phyloP scores from a whole-genome alignment of 1,140 invertebrate genomes.

The Riptortus pedestris region DNA sequence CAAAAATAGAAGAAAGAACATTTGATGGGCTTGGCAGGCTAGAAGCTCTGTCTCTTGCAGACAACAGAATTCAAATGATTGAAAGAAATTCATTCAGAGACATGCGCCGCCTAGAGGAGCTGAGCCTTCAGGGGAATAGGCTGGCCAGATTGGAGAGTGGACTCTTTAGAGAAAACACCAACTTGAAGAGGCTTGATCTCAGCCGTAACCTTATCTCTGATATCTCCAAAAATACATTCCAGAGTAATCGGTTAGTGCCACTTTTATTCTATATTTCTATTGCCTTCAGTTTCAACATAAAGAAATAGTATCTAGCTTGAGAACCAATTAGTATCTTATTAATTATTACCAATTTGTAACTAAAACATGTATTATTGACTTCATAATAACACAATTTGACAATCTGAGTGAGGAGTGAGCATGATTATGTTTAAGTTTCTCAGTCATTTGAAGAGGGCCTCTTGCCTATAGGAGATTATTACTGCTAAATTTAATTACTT shows the following conservation, averaged over 20 bases:
- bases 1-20: slow-evolving; percentile 48
- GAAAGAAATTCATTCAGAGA: slow-evolving; percentile 55
- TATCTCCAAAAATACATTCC: slow-evolving; percentile 52
- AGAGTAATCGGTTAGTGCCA: slow-evolving; percentile 48
- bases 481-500: no score
- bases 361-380: no score
- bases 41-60: slow-evolving; percentile 61
- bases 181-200: slow-evolving; percentile 57
- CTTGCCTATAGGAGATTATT: no score
- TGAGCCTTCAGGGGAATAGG: slow-evolving; percentile 65
- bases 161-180: slow-evolving; percentile 51
- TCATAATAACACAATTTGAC: no score
- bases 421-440: no score
- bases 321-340: not conserved
- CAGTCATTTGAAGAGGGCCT: no score
- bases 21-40: slow-evolving; percentile 59
- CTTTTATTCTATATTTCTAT: slow-evolving; percentile 8
- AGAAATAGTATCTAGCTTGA: not conserved
- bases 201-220: slow-evolving; percentile 64
- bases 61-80: slow-evolving; percentile 60
- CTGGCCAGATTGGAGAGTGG: slow-evolving; percentile 57
- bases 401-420: no score
- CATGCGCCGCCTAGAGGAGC: slow-evolving; percentile 44
- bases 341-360: no score
- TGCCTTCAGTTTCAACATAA: not conserved